Evolutionary conservation across 1,140 invertebrate genomes (phyloP), one percentile per base, ranked within the genome.

Genomic region (Drosophila malerkotliana): DNA sequence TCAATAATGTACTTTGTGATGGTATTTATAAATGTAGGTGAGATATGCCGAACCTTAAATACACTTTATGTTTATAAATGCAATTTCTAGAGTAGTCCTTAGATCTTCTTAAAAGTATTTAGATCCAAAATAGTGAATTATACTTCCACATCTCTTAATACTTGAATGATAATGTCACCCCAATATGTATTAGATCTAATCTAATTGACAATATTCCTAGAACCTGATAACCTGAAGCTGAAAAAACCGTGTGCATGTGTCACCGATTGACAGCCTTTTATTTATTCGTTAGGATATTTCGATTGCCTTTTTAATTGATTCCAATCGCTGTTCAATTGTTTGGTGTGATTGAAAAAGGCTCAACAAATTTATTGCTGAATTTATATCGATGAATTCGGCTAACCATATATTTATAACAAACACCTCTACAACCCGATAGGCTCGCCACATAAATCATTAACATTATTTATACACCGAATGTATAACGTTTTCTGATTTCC

Each of bases 271-370:
- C 55, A 52, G 48, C 34, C 44, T 44, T 55, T 69, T 82, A 87
- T 85, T 78, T 60, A 75, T 81, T 82, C 66, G 69, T 76, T 87
- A 82, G 54, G 79, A 88, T 88, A 87, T 88, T 76, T 77, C 72
- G 79, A 87, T 88, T 88, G 83, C 79, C 51, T 26, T 77, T 82
- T 87, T 87, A 87, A 87, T 87, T 87, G 80, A 84, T 84, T 79
- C 63, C 75, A 84, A 84, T 83, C 79, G 79, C 54, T 79, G 81
- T 88, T 85, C 82, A 85, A 85, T 87, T 77, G 83, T 88, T 89
- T 79, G 83, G 83, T 87, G 83, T 87, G 83, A 87, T 87, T 87
- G 85, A 87, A 87, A 88, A 89, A 62, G 76, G 75, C 76, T 88
- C 75, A 79, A 79, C 56, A 77, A 77, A 79, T 83, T 83, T 88